Percentiles rank a stretch among this genome's conserved stretches.
Evolutionary conservation across 2,888 invertebrate genomes (phyloP).

Genomic region (Ophion ellenae): DNA sequence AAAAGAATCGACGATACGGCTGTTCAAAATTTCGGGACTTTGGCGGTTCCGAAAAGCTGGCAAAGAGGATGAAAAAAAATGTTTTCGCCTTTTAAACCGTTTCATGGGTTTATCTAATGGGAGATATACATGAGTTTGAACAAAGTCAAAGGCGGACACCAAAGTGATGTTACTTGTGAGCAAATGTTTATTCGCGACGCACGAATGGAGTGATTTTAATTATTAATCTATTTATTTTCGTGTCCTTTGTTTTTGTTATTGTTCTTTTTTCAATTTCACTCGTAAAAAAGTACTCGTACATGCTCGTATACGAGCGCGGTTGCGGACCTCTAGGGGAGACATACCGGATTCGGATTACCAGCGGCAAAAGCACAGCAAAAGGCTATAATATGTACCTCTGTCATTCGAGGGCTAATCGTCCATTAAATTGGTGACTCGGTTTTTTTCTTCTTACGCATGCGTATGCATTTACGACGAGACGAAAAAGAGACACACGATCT

Average conservation of each 20-base stretch:
- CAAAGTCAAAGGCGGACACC: too few relatives aligned
- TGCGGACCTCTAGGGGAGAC: background rate
- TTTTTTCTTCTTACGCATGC: background rate
- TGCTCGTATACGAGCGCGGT: background rate
- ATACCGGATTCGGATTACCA: slow-evolving; percentile 53
- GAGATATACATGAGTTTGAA: too few relatives aligned
- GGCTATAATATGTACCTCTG: slow-evolving; percentile 8
- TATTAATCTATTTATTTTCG: background rate
- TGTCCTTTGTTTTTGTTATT: background rate
- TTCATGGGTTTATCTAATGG: too few relatives aligned
- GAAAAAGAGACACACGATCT: slow-evolving; percentile 35
- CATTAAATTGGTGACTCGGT: slow-evolving; percentile 54
- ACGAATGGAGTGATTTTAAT: background rate
- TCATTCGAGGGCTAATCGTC: slow-evolving; percentile 63
- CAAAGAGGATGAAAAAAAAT: too few relatives aligned
- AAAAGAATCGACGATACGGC: too few relatives aligned
- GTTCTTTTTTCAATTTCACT: slow-evolving; percentile 3
- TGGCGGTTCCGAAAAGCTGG: too few relatives aligned
- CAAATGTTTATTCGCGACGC: too few relatives aligned
- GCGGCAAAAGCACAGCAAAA: background rate
- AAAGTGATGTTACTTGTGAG: too few relatives aligned
- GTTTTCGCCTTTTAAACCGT: too few relatives aligned
- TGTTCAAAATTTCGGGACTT: too few relatives aligned
- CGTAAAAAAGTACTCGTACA: background rate
- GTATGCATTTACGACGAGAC: background rate